Percentiles rank a stretch among this genome's conserved stretches.
Evolutionary conservation across 1,140 invertebrate species (phyloP).

Genomic region (Aphelenchoides avenae): DNA sequence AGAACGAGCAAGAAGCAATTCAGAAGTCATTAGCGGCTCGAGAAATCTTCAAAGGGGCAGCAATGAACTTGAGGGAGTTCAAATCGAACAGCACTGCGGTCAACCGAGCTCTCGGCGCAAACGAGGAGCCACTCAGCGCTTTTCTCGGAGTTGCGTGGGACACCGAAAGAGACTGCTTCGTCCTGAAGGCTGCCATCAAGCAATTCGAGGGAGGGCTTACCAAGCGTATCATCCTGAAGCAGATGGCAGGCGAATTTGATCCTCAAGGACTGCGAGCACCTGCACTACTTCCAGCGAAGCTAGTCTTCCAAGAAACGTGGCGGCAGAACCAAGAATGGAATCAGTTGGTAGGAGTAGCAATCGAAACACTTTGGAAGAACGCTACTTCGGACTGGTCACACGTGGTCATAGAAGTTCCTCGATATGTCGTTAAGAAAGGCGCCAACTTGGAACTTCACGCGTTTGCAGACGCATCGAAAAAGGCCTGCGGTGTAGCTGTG

Average conservation of each 20-base stretch:
- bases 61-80: constrained; percentile 12
- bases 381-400: not conserved
- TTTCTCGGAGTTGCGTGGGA: constrained; percentile 10
- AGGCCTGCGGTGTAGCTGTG: not conserved
- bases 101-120: constrained; percentile 5
- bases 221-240: not conserved
- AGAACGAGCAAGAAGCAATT: constrained; percentile 1
- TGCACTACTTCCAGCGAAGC: not conserved
- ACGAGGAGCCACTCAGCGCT: not conserved
- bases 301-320: constrained; percentile 14
- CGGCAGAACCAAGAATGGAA: constrained; percentile 4
- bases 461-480: constrained; percentile 1
- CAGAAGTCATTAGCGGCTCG: not conserved
- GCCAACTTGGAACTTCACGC: not conserved
- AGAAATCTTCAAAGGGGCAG: constrained; percentile 10
- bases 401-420: not conserved
- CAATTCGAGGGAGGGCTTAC: not conserved
- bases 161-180: not conserved
- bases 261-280: constrained; percentile 3
- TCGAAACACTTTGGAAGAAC: not conserved
- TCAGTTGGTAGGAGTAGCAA: not conserved
- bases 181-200: not conserved
- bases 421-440: not conserved
- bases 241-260: not conserved
- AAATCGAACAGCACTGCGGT: constrained; percentile 3